Evolutionary conservation across 2,888 invertebrate genomes (phyloP).

Genomic region (Ectemnius lituratus): DNA sequence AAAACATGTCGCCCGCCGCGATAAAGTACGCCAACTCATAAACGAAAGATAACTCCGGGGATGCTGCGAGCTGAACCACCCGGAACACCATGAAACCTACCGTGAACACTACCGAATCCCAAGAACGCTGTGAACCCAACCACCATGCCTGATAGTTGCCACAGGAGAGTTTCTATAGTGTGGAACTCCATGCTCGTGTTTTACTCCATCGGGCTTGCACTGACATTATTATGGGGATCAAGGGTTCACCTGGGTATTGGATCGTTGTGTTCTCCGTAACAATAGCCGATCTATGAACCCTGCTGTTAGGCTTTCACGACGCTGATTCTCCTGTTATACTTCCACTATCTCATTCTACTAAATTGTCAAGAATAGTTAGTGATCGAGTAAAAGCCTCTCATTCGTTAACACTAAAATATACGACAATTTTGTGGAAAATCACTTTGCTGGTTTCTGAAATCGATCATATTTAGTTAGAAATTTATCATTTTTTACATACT

Average conservation of each 20-base stretch:
- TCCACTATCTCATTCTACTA: too few relatives aligned
- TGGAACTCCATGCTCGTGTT: constrained; percentile 36
- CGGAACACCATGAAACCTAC: constrained; percentile 8
- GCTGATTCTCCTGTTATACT: too few relatives aligned
- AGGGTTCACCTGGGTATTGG: constrained; percentile 63
- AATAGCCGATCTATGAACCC: constrained; percentile 59
- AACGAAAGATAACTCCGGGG: constrained; percentile 66
- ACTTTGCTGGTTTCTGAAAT: too few relatives aligned
- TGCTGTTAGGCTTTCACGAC: constrained; percentile 29
- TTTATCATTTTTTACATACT: too few relatives aligned
- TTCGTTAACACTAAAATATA: too few relatives aligned
- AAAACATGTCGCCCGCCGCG: constrained; percentile 68
- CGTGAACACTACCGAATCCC: neutral
- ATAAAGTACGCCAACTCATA: constrained; percentile 69
- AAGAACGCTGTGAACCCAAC: too few relatives aligned
- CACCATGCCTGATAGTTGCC: neutral
- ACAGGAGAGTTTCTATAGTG: constrained; percentile 23
- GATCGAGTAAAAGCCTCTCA: too few relatives aligned
- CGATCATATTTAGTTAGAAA: too few relatives aligned
- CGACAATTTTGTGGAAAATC: too few relatives aligned
- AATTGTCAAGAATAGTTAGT: too few relatives aligned
- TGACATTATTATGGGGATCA: constrained; percentile 59
- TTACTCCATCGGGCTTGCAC: constrained; percentile 26
- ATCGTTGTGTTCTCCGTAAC: constrained; percentile 53
- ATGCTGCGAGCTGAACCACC: constrained; percentile 27